A percentile compares a stretch with the other conserved stretches of the same genome.
Evolutionary conservation across 1,140 invertebrate genomes (phyloP).

Genomic region (Microplitis demolitor): DNA sequence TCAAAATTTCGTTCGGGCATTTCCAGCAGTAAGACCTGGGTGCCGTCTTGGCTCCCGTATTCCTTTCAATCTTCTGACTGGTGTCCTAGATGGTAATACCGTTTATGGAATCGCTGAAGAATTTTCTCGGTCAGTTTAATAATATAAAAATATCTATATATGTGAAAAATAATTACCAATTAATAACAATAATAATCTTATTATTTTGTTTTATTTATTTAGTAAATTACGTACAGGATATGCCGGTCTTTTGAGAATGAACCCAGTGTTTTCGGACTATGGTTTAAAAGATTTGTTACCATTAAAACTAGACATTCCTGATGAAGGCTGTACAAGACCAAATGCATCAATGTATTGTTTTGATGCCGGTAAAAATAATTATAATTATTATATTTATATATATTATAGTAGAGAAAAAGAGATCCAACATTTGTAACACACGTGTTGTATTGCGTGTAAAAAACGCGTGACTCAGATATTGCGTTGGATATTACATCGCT

Average conservation of each 20-base stretch:
- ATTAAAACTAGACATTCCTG: constrained; percentile 87
- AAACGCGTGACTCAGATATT: constrained; percentile 3
- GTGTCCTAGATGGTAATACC: constrained; percentile 82
- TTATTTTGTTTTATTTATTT: constrained; percentile 26
- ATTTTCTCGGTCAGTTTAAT: constrained; percentile 67
- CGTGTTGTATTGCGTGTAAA: constrained; percentile 8
- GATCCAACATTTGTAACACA: constrained; percentile 4
- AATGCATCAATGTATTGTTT: constrained; percentile 90
- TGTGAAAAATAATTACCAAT: background rate
- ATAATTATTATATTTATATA: no score
- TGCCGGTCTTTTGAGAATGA: constrained; percentile 82
- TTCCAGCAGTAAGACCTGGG: constrained; percentile 80
- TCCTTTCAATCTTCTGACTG: constrained; percentile 83
- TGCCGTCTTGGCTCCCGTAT: constrained; percentile 80
- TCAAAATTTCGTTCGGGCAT: constrained; percentile 86
- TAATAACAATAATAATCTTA: background rate
- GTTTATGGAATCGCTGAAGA: constrained; percentile 82
- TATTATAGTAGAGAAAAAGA: no score
- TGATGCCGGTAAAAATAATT: constrained; percentile 71
- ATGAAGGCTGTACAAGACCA: constrained; percentile 89
- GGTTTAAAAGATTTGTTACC: constrained; percentile 88
- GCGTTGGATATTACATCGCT: background rate
- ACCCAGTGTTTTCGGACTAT: constrained; percentile 85
- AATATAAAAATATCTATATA: no score
- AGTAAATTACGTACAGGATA: constrained; percentile 80